Evolutionary conservation across 2,888 invertebrate species (phyloP), one percentile per base, ranked within the genome.

Genomic region (Plagiodera versicolora): DNA sequence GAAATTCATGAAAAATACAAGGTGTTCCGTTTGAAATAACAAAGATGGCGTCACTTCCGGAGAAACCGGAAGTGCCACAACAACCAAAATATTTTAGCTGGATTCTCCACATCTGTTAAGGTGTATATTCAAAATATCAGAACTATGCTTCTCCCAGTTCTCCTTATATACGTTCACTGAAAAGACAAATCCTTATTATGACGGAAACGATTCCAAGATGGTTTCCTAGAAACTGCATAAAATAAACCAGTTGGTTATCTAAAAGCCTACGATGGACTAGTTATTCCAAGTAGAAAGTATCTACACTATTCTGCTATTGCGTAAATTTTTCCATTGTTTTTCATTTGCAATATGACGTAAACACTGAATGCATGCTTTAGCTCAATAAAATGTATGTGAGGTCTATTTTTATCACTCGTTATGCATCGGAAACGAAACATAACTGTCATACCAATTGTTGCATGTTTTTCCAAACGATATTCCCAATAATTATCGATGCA

Each of bases 291-390:
- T 59, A 54, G 59, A 59, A 59, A 59, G 59, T 54, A 44, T 28
- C 49, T 0, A 17, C 28, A 17, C 10, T 24, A 18, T 45, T 54
- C 30, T 30, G 30, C 24, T 24, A 44, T 59, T 54, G 46, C 59
- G 59, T 53, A 20, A 54, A 59, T 59, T 54, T 50, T 35, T 54
- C 49, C 54, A 59, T 45, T 49, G 54, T 50, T 50, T 39, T 39
- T 39, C 47, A 54, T 54, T 16, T 54, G 44, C 35, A 35, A 32
- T 32, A 35, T 14, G 46, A 35, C 19, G 32, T 30, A 47, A 58
- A 52, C 32, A 47, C 5, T 4, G 17, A 10, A 18, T n/a, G 32
- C 52, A 20, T 46, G 18, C 30, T 6, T 49, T n/a, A 10, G 17
- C 20, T 45, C 17, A 18, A 49, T 39, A 48, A 35, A 56, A 39